Conservation (phyloP, 2,797 vertebrate species). For the Saguinus oedipus region DNA sequence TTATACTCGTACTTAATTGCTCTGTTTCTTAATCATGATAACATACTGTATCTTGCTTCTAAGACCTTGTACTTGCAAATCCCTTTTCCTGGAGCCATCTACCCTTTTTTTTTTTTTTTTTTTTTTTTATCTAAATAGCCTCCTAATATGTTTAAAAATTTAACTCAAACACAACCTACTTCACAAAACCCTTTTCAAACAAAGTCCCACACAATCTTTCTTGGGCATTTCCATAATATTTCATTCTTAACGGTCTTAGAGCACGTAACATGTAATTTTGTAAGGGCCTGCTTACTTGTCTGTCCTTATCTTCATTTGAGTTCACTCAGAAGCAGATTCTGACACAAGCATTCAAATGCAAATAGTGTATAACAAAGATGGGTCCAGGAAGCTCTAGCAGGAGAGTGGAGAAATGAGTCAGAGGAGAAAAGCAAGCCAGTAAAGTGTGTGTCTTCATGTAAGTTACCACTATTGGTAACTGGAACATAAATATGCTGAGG, state of each 20-base stretch:
- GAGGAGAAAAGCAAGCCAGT: background rate
- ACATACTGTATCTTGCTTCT: background rate
- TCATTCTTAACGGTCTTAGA: background rate
- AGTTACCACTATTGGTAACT: background rate
- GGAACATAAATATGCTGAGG: background rate
- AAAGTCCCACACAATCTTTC: background rate
- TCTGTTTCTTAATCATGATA: background rate
- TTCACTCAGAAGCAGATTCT: background rate
- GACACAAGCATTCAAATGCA: background rate
- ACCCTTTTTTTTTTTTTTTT: background rate
- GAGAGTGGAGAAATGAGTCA: background rate
- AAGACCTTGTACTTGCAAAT: background rate
- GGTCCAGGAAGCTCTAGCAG: background rate
- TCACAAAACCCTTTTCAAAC: background rate
- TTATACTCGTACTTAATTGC: background rate
- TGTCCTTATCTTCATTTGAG: background rate
- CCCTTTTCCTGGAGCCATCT: background rate
- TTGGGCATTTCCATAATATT: background rate
- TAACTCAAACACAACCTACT: background rate
- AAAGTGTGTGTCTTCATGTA: background rate
- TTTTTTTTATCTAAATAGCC: background rate
- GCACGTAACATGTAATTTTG: background rate
- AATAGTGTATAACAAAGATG: background rate
- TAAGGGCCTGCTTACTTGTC: background rate
- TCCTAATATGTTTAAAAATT: background rate